phyloP scores from a whole-genome alignment of 2,797 vertebrate genomes.

The Tolypeutes matacus region DNA sequence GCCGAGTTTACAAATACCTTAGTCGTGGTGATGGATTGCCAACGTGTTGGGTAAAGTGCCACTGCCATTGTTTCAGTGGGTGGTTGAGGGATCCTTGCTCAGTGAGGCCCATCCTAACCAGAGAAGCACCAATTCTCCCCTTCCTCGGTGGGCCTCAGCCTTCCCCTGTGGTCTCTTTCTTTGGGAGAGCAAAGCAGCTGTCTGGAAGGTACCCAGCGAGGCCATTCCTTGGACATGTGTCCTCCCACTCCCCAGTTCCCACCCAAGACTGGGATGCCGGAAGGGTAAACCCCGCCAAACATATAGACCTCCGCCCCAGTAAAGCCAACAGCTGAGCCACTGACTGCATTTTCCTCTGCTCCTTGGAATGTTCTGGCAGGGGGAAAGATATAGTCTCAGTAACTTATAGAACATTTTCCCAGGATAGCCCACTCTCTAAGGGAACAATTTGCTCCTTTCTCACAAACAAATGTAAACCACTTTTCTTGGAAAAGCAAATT shows the following conservation, averaged over 20 bases:
- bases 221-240: background rate
- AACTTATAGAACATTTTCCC: slow-evolving; percentile 79
- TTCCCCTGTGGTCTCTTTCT: background rate
- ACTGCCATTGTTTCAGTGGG: background rate
- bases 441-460: slow-evolving; percentile 71
- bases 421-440: slow-evolving; percentile 72
- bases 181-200: slow-evolving; percentile 40
- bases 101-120: background rate
- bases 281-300: slow-evolving; percentile 65
- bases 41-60: background rate
- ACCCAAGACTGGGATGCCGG: background rate
- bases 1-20: background rate
- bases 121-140: background rate
- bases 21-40: accelerated
- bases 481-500: slow-evolving; percentile 66
- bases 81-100: background rate
- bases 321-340: slow-evolving; percentile 74
- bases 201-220: slow-evolving; percentile 65
- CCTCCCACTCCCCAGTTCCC: background rate
- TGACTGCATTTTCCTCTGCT: slow-evolving; percentile 63
- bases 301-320: slow-evolving; percentile 33
- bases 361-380: slow-evolving; percentile 68
- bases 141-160: background rate
- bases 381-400: slow-evolving; percentile 57
- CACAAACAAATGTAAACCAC: slow-evolving; percentile 58